phyloP scores from a whole-genome alignment of 2,888 invertebrate species.

The Dolichopus griseipennis region DNA sequence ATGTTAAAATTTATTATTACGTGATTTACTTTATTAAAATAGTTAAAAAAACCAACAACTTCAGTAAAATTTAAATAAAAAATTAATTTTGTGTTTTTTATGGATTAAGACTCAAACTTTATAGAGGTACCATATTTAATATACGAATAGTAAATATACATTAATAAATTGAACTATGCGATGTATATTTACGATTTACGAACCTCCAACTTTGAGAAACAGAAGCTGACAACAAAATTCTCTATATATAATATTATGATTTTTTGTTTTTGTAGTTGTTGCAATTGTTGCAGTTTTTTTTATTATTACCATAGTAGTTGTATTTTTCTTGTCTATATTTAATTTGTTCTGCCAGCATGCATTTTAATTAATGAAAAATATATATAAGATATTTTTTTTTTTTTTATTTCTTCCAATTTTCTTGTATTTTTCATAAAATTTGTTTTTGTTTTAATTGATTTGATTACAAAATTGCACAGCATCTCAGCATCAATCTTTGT shows the following conservation, averaged over 20 bases:
- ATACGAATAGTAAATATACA: not conserved
- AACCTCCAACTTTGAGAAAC: not conserved
- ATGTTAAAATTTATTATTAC: not conserved
- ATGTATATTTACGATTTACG: not conserved
- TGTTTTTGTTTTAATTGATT: not conserved
- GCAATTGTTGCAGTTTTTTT: not conserved
- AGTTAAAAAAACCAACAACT: not conserved
- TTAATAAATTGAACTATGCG: not conserved
- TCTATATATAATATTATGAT: not conserved
- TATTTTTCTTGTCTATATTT: not conserved
- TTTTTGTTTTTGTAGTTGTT: not conserved
- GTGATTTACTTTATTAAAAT: constrained; percentile 2
- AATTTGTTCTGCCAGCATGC: constrained; percentile 7
- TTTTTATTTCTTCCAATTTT: not conserved
- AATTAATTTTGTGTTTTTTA: not conserved
- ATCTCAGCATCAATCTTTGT: constrained; percentile 2
- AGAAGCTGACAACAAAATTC: not conserved
- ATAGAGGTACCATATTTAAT: not conserved
- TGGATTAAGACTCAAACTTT: not conserved
- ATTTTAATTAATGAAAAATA: constrained; percentile 10
- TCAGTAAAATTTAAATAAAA: not conserved
- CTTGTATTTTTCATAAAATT: not conserved
- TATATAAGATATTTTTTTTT: too few relatives aligned
- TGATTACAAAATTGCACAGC: constrained; percentile 6
- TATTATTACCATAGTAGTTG: too few relatives aligned